Evolutionary conservation across 2,888 invertebrate species (phyloP), one percentile per base, ranked within the genome.

Genomic region (Ichneumon xanthorius): DNA sequence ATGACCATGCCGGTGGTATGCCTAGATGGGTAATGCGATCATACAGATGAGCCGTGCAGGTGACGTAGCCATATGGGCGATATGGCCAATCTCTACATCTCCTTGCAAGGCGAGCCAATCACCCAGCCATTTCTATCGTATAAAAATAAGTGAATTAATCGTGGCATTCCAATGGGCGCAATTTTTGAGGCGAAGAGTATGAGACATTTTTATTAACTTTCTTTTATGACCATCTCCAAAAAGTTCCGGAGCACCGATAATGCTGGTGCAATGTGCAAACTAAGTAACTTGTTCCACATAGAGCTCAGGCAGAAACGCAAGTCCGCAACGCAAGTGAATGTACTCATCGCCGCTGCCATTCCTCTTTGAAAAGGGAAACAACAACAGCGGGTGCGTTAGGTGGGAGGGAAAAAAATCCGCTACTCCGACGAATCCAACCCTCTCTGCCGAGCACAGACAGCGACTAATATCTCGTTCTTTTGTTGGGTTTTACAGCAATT

Each of bases 391-490:
- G 81, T 82, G 82, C 80, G 83, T 73, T 65, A n/a, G 33, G 65
- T 11, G 33, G 61, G 16, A 63, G 48, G 11, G 9, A 40, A 37
- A 68, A 70, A 58, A 65, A 33, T 53, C 45, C 33, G 55, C 70
- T 67, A 79, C 71, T 53, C 61, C 65, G 9, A 26, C 40, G 80
- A 30, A 37, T 48, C 53, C 83, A 71, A 53, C 61, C 73, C 72
- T 53, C 40, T 48, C 58, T 40, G 37, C 63, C 55, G 71, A 72
- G 67, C 53, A 80, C 80, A 86, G 85, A 86, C 85, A 77, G 90
- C 91, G 89, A 92, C 92, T 93, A 93, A 92, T 92, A 92, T 92
- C 89, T 90, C 91, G 88, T 92, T 92, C 92, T 93, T 93, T 93
- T 93, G 93, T 93, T 93, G 91, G 90, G 91, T 91, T 91, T 90